Evolutionary conservation across 1,140 invertebrate genomes (phyloP), one percentile per base, ranked within the genome.

Genomic region (Procambarus virginalis): DNA sequence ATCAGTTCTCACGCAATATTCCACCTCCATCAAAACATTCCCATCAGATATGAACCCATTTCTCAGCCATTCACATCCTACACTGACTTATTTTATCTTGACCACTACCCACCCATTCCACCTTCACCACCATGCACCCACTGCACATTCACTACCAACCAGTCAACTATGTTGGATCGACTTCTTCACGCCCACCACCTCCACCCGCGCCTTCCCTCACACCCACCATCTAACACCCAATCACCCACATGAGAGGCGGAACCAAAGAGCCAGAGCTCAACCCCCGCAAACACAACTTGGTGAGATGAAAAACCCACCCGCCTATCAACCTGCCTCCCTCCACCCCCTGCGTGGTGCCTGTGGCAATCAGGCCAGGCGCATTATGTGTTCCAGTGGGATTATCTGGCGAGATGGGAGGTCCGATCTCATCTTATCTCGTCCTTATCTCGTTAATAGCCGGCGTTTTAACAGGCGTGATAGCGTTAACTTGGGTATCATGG

Each of bases 401-500:
- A 82, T 77, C 86, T 68, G 58, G 64, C 68, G 64, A 83, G 86
- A 89, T 89, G 86, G 79, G 86, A 89, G 86, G 86, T 89, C 86
- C 51, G 79, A 89, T 89, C 86, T 73, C 79, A n/a, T 70, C 70
- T 60, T 89, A 89, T 89, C 86, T 2, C 86, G 80, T 70, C 79
- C 68, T 83, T 75, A 89, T 83, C 86, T 68, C 49, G 79, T 77
- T 89, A 89, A 89, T 89, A 79, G 75, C 48, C 80, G 48, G 86
- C 80, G 86, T 76, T 60, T 77, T 83, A 89, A 83, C 80, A 89
- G 86, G 79, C 86, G 80, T 89, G 86, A 89, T 89, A 83, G 75
- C 86, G 86, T 89, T 83, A 89, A 89, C 80, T 82, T 12, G 70
- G 80, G 51, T 70, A 77, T 46, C 49, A 80, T 68, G 80, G 86